Evolutionary conservation across 2,797 vertebrate genomes (phyloP), one percentile per base, ranked within the genome.

Genomic region (Neosilurus mollespiculum): DNA sequence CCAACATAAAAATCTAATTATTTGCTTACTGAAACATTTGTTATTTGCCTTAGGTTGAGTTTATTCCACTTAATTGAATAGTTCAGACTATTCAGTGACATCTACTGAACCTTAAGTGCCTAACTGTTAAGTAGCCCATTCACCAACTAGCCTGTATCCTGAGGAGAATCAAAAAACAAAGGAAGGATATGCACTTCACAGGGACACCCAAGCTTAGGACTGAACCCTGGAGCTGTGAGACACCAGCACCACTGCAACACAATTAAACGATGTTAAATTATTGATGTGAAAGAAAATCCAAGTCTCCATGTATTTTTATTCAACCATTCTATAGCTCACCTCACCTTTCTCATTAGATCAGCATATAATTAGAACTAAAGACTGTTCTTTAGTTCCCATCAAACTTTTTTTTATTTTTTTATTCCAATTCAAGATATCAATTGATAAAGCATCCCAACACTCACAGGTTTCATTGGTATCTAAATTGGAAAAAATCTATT

Each of bases 401-500:
- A 70, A 70, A 43, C 9, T 7, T 69, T 37, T 43, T 69, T 37
- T 62, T 62, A 0, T 58, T 6, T 9, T n/a, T n/a, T 61, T 30
- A 37, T 75, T 26, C 58, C 24, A 59, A 22, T 76, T n/a, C 18
- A 34, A 22, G 2, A 37, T n/a, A 76, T 59, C 10, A 2, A 22
- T 37, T 59, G 4, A 10, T 3, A 14, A 76, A 76, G 18, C 26
- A 20, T 76, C 73, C 22, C 11, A 37, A 76, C 18, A 59, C 4
- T 6, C 59, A 59, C n/a, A 43, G 11, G 7, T 75, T 34, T 75
- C 18, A 75, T 75, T 75, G 56, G 53, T 75, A 75, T 75, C 72
- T 34, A 20, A 7, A 2, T 22, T 30, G 24, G 5, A 10, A 65
- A 66, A 79, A 79, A 79, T 79, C 49, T 20, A 79, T 53, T 66